Base-by-base conservation (phyloP, 2,113 vertebrate species). In the Pomatostomus ruficeps region DNA sequence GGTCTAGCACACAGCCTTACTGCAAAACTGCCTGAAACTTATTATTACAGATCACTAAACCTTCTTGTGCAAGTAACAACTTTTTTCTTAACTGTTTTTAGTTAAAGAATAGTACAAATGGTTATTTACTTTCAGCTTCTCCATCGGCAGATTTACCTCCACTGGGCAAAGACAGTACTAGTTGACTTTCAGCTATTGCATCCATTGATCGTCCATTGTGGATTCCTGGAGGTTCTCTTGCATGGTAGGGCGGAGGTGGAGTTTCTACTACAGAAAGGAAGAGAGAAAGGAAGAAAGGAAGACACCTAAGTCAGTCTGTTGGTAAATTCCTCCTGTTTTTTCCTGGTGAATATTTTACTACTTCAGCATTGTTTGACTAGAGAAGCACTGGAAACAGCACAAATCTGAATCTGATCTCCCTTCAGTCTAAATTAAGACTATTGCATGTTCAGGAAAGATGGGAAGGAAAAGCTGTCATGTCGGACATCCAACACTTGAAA, bases 191-290 rank as follows among this genome's bases (percentile, higher is more conserved):
- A 93, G 96, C 97, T 85, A 98, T 93, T 70, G 98, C 83, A 89
- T 98, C 98, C 91, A 96, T 94, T 48, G 98, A 96, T 54, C 98
- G 97, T 94, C 98, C 98, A 28, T 98, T 98, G 86, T 98, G 98
- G 59, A 94, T 98, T 67, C 97, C 97, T 55, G 90, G 97, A 8
- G 97, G 97, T 95, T 99, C 98, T 97, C 98, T 98, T 96, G 98
- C 97, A 80, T 98, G 98, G 96, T 98, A 99, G 9, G 98, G 98
- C 1, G 97, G 98, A 25, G 98, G 98, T 38, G 99, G 98, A 55
- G 98, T 99, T 96, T 99, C 99, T 70, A 98, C 98, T 98, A 91
- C 45, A 92, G 51, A 68, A 85, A 81, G 43, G 49, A 52, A 62
- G 79, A 75, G 61, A 78, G 72, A 79, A 78, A 51, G 40, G 33